A percentile compares a stretch with the other conserved stretches of the same genome.
These are phyloP conservation scores for Ctenochaetus hawaiiensis DNA, from an alignment of 2,797 vertebrate genomes.

Conservation along the genomic window DNA sequence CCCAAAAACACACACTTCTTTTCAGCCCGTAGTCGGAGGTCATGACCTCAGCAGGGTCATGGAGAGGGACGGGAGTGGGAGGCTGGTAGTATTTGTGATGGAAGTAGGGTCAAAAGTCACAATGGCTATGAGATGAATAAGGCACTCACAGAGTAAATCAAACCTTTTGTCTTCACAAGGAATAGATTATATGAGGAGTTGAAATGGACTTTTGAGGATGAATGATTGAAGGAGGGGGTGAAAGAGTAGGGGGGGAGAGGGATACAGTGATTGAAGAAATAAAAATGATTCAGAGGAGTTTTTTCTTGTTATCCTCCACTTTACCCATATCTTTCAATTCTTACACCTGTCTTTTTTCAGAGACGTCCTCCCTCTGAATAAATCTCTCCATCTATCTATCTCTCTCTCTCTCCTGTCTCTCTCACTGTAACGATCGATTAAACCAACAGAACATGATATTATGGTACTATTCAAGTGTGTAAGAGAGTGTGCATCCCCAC, in stretches of 20 bases:
- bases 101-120: slow-evolving; percentile 2
- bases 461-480: slow-evolving; percentile 2
- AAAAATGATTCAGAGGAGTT: neutral
- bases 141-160: slow-evolving; percentile 31
- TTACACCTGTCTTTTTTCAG: neutral
- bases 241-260: too few species aligned
- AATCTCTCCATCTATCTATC: neutral
- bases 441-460: slow-evolving; percentile 20
- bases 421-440: neutral
- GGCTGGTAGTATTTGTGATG: too few species aligned
- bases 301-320: neutral
- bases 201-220: neutral
- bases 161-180: slow-evolving; percentile 13
- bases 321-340: neutral
- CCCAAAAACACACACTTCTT: slow-evolving; percentile 1
- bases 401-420: neutral
- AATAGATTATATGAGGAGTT: neutral
- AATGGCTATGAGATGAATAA: slow-evolving; percentile 8
- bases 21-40: slow-evolving; percentile 30
- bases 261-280: neutral
- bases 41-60: slow-evolving; percentile 23
- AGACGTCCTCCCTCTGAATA: neutral
- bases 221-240: neutral
- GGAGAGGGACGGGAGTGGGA: neutral
- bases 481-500: slow-evolving; percentile 37